A percentile compares a stretch with the other conserved stretches of the same genome.
These are phyloP conservation scores for Pseudachorutes palmiensis DNA, from an alignment of 1,140 invertebrate genomes.

Conservation along the genomic window DNA sequence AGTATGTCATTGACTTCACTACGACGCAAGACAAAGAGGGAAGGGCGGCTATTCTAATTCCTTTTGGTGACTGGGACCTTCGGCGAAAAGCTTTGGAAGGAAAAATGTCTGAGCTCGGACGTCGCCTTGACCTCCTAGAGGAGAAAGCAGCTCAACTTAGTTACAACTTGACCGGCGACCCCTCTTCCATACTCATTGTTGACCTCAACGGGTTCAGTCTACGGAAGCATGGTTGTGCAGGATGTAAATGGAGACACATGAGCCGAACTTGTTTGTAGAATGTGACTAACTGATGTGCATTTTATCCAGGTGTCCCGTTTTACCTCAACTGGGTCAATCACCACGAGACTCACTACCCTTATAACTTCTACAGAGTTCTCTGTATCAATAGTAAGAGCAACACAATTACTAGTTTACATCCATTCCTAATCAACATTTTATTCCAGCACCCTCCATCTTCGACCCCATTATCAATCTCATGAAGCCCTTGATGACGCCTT, in stretches of 20 bases:
- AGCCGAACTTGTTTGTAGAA: not conserved
- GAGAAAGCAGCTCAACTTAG: not conserved
- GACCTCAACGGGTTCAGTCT: not conserved
- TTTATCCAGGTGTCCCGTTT: not conserved
- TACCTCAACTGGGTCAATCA: not conserved
- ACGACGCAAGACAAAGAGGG: not conserved
- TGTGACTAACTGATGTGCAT: no score
- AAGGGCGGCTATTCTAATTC: not conserved
- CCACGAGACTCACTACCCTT: not conserved
- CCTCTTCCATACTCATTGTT: not conserved
- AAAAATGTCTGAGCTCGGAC: not conserved
- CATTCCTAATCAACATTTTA: not conserved
- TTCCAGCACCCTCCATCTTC: not conserved
- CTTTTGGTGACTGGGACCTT: slow-evolving; percentile 1
- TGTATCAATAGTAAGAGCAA: slow-evolving; percentile 1
- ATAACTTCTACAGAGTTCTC: not conserved
- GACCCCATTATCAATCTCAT: not conserved
- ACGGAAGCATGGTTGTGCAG: not conserved
- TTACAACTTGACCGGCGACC: not conserved
- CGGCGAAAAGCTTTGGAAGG: not conserved
- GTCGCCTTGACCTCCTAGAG: not conserved
- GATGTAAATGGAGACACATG: not conserved
- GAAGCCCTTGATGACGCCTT: not conserved
- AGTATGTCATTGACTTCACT: not conserved
- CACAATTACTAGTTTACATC: not conserved